Evolutionary conservation across 2,113 vertebrate species (phyloP).

Genomic region (Calypte anna): DNA sequence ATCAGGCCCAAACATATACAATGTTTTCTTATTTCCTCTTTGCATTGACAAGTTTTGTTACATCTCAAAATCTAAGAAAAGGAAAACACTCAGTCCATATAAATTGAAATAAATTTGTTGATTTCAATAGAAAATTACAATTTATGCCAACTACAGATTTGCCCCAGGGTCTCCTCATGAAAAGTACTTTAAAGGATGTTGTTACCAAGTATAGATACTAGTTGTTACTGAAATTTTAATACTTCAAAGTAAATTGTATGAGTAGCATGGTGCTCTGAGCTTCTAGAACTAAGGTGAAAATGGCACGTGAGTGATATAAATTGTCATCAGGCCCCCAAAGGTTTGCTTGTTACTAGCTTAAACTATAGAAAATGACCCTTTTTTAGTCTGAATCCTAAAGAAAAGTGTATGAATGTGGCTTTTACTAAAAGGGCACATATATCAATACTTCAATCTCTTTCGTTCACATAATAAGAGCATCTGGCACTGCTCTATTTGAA

Average conservation of each 20-base stretch:
- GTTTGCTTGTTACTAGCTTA: not conserved
- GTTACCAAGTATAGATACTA: not conserved
- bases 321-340: not conserved
- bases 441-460: not conserved
- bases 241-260: not conserved
- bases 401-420: not conserved
- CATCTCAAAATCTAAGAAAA: not conserved
- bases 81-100: fast-evolving
- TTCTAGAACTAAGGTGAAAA: not conserved
- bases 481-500: not conserved
- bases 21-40: not conserved
- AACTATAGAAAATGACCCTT: not conserved
- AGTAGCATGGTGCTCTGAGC: not conserved
- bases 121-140: not conserved
- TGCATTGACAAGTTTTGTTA: not conserved
- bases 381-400: not conserved
- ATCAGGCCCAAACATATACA: not conserved
- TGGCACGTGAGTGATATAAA: not conserved
- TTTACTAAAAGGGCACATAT: not conserved
- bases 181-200: not conserved
- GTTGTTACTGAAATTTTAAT: not conserved
- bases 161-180: not conserved
- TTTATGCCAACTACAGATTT: not conserved
- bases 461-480: not conserved
- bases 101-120: not conserved